phyloP scores from a whole-genome alignment of 1,140 invertebrate species.

The Pseudomyrmex gracilis region DNA sequence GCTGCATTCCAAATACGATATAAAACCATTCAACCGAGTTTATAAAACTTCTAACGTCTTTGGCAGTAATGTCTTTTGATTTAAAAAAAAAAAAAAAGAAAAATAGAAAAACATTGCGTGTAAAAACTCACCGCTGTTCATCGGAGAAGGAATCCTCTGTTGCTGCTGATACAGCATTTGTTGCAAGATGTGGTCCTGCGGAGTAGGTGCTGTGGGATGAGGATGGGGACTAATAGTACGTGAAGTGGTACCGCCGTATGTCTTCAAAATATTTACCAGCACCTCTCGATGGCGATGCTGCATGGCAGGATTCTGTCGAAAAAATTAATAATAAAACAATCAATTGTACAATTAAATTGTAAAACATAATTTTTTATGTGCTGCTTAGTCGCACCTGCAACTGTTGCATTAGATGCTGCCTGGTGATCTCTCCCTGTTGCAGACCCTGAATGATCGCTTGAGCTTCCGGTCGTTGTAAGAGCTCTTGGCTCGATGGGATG shows the following conservation, averaged over 20 bases:
- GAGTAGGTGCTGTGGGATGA: constrained; percentile 76
- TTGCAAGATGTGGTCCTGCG: constrained; percentile 83
- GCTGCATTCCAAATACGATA: constrained; percentile 86
- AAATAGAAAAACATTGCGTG: background rate
- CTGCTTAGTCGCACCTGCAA: constrained; percentile 82
- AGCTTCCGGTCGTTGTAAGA: constrained; percentile 90
- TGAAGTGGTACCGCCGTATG: constrained; percentile 84
- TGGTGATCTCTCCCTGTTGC: constrained; percentile 90
- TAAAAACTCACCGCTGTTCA: constrained; percentile 82
- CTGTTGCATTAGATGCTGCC: constrained; percentile 91
- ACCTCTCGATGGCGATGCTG: constrained; percentile 90
- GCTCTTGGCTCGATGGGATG: constrained; percentile 86
- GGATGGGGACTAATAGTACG: constrained; percentile 86
- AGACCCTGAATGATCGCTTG: constrained; percentile 91
- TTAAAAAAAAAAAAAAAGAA: background rate
- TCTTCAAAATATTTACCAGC: constrained; percentile 89
- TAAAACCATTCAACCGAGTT: constrained; percentile 43
- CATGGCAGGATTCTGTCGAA: constrained; percentile 88
- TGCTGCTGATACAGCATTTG: constrained; percentile 83
- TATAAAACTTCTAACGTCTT: background rate
- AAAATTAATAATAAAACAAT: too few relatives aligned
- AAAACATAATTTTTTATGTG: too few relatives aligned
- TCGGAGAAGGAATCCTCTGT: constrained; percentile 85
- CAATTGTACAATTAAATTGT: too few relatives aligned
- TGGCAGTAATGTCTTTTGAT: background rate